Evolutionary conservation across 1,140 invertebrate genomes (phyloP), one percentile per base, ranked within the genome.

Genomic region (Brachionus calyciflorus): DNA sequence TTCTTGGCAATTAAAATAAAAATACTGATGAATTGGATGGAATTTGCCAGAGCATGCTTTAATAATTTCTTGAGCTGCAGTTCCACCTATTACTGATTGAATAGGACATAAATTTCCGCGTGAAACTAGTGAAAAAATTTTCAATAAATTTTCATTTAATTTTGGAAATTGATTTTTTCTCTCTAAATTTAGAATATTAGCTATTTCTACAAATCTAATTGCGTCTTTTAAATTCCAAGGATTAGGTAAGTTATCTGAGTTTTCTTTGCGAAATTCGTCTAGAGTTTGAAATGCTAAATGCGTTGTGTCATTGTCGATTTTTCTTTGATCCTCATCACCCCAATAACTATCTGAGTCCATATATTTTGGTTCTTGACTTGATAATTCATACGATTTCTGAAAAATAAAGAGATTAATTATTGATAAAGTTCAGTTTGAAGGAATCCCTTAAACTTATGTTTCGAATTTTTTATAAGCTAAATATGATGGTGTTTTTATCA

Each of bases 11-110:
- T 99, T 96, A 83, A 94, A 94, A 84, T 98, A 98, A 4, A 99
- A 83, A 91, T 91, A 99, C 82, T 99, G 96, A 80, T 88, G 88
- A 76, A 99, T 92, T 0, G 97, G 96, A 78, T 90, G 90, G 83
- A 98, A 99, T 84, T 99, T 99, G 49, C 96, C 96, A 78, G 92
- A 94, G 83, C 7, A 63, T 78, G 85, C 86, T 86, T 98, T 99
- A 90, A 99, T 96, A 1, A 94, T 91, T 87, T 98, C 94, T 84
- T 98, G 94, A 51, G 95, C 96, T 21, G 96, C 91, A 78, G 97
- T 89, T 44, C 96, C 95, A 76, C 96, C 96, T 81, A 98, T 91
- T 1, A 93, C 90, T 2, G 94, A 94, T 83, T 96, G 93, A 85
- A 99, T 91, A 0, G 96, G 94, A 82, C 90, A 91, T 3, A 98